phyloP scores from a whole-genome alignment of 2,888 invertebrate species.

The Anagyrus pseudococci region DNA sequence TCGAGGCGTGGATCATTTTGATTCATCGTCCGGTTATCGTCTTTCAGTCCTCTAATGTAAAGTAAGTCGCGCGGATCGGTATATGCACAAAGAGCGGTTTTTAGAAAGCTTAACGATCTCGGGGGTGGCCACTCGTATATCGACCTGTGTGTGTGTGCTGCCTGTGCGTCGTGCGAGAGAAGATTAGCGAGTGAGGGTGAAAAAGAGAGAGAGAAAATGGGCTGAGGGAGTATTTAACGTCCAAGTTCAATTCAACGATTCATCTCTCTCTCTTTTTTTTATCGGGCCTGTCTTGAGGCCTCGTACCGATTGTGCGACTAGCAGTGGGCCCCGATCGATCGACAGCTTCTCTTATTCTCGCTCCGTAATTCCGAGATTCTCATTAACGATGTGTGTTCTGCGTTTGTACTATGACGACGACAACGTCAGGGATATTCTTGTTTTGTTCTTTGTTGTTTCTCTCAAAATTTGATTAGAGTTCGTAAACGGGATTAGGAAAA shows the following conservation, averaged over 20 bases:
- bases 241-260: constrained; percentile 10
- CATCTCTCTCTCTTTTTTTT: constrained; percentile 8
- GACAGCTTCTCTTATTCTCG: constrained; percentile 6
- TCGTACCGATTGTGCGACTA: constrained; percentile 39
- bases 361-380: background rate
- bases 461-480: background rate
- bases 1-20: constrained; percentile 33
- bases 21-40: constrained; percentile 18
- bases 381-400: background rate
- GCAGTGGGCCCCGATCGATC: constrained; percentile 14
- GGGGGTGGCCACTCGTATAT: constrained; percentile 4
- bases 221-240: no score
- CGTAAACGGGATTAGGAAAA: background rate
- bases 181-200: no score
- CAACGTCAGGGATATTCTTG: background rate
- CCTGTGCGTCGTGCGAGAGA: constrained; percentile 31
- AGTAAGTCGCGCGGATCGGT: background rate
- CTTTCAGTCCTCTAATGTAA: background rate
- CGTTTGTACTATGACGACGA: background rate
- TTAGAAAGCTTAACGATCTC: constrained; percentile 2
- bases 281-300: constrained; percentile 29
- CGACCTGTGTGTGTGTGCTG: background rate
- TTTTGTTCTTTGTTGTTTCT: background rate
- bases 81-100: background rate
- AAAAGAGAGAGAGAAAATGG: no score